These are phyloP conservation scores for Synodontis membranacea DNA, from an alignment of 2,113 vertebrate genomes.

Conservation along the genomic window DNA sequence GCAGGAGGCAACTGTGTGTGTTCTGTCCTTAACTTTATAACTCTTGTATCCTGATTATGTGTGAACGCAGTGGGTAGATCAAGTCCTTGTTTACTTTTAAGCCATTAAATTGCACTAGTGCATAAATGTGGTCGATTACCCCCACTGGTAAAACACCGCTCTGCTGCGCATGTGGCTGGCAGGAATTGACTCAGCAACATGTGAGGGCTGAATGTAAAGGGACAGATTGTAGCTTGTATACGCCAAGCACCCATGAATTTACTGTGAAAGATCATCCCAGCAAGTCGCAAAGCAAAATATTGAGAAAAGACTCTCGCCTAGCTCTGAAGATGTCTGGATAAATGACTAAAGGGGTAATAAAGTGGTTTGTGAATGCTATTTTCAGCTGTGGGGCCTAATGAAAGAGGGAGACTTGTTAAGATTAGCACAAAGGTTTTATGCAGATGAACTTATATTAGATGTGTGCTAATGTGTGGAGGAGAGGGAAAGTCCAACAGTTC, in stretches of 20 bases:
- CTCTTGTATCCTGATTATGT: constrained; percentile 60
- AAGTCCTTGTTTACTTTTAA: constrained; percentile 63
- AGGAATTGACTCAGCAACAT: constrained; percentile 30
- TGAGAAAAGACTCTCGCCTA: neutral
- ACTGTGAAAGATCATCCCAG: constrained; percentile 25
- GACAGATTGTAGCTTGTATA: constrained; percentile 22
- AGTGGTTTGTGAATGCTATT: constrained; percentile 60
- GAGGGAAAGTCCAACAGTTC: neutral
- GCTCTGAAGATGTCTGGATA: constrained; percentile 38
- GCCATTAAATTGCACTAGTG: constrained; percentile 49
- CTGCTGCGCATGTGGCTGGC: constrained; percentile 51
- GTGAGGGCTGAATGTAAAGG: constrained; percentile 11
- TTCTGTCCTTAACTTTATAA: constrained; percentile 56
- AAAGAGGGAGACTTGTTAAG: constrained; percentile 68
- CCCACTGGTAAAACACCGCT: neutral
- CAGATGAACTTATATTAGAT: constrained; percentile 36
- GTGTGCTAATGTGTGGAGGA: neutral
- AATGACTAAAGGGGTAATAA: constrained; percentile 53
- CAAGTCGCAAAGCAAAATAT: constrained; percentile 37
- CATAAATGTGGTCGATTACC: constrained; percentile 25
- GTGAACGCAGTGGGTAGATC: constrained; percentile 66
- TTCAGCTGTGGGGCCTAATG: constrained; percentile 63
- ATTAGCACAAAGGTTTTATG: constrained; percentile 63
- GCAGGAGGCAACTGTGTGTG: constrained; percentile 33
- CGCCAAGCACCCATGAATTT: constrained; percentile 21